These are phyloP conservation scores for Euplagia quadripunctaria DNA, from an alignment of 2,888 invertebrate species.

Conservation along the genomic window DNA sequence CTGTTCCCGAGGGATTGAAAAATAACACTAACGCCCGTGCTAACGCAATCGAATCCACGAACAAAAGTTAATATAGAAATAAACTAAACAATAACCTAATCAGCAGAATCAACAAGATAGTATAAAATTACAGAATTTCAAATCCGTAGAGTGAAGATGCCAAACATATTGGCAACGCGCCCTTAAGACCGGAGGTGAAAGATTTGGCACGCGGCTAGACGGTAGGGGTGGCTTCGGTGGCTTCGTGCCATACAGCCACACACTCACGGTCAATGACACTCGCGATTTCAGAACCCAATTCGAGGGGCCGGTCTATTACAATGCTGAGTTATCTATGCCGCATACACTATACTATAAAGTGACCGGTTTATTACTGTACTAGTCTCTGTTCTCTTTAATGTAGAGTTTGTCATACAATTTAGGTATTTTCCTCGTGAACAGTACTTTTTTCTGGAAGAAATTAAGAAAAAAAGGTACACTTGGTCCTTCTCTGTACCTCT, in stretches of 20 bases:
- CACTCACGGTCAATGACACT: slow-evolving; percentile 65
- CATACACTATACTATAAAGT: neutral
- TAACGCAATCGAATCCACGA: too few species aligned
- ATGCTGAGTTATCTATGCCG: slow-evolving; percentile 24
- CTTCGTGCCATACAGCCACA: slow-evolving; percentile 47
- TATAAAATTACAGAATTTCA: slow-evolving; percentile 1
- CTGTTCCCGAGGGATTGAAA: too few species aligned
- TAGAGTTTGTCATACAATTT: too few species aligned
- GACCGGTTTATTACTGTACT: neutral
- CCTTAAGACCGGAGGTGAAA: slow-evolving; percentile 33
- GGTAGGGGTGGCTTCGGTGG: slow-evolving; percentile 49
- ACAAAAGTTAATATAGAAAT: neutral
- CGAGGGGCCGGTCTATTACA: slow-evolving; percentile 28
- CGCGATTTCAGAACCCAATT: slow-evolving; percentile 45
- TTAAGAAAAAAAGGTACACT: too few species aligned
- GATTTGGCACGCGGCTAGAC: slow-evolving; percentile 50
- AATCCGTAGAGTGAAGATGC: slow-evolving; percentile 19
- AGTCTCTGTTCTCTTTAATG: too few species aligned
- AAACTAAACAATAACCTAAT: neutral
- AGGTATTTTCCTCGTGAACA: too few species aligned
- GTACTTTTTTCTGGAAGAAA: too few species aligned
- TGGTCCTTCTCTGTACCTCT: too few species aligned
- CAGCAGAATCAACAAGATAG: neutral
- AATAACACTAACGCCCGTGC: too few species aligned
- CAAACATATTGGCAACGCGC: slow-evolving; percentile 30